Percentiles rank a stretch among this genome's conserved stretches.
Evolutionary conservation across 2,888 invertebrate genomes (phyloP).

Genomic region (Hololepta plana): DNA sequence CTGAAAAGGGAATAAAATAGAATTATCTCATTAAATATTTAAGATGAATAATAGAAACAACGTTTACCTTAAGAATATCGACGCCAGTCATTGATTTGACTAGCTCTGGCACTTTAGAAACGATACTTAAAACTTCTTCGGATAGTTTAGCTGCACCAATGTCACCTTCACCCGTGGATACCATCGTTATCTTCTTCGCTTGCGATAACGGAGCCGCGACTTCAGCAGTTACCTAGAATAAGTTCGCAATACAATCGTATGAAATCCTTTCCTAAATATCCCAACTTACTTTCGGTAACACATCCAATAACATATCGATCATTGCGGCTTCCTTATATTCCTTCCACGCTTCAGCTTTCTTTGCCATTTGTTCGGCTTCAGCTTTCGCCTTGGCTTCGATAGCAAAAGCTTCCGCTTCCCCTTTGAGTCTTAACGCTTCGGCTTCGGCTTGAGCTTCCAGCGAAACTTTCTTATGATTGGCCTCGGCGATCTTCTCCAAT

Average conservation of each 20-base stretch:
- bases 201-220: constrained; percentile 90
- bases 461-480: constrained; percentile 71
- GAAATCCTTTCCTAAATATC: constrained; percentile 2
- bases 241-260: constrained; percentile 5
- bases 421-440: constrained; percentile 69
- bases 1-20: constrained; percentile 16
- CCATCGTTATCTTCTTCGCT: constrained; percentile 92
- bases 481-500: constrained; percentile 87
- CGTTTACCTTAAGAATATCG: constrained; percentile 73
- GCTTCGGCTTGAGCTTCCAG: constrained; percentile 93
- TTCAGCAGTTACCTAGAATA: constrained; percentile 75
- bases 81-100: constrained; percentile 88
- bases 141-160: constrained; percentile 90
- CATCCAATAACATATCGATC: constrained; percentile 92
- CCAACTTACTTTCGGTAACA: constrained; percentile 68
- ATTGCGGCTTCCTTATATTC: constrained; percentile 92
- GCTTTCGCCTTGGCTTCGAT: constrained; percentile 89
- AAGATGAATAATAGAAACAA: neutral
- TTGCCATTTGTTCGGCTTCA: constrained; percentile 92
- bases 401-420: constrained; percentile 83
- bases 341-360: constrained; percentile 93
- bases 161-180: constrained; percentile 79
- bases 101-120: constrained; percentile 77
- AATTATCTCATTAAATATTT: constrained; percentile 5
- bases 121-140: constrained; percentile 84